phyloP scores from a whole-genome alignment of 2,797 vertebrate species.

The Chromis chromis region DNA sequence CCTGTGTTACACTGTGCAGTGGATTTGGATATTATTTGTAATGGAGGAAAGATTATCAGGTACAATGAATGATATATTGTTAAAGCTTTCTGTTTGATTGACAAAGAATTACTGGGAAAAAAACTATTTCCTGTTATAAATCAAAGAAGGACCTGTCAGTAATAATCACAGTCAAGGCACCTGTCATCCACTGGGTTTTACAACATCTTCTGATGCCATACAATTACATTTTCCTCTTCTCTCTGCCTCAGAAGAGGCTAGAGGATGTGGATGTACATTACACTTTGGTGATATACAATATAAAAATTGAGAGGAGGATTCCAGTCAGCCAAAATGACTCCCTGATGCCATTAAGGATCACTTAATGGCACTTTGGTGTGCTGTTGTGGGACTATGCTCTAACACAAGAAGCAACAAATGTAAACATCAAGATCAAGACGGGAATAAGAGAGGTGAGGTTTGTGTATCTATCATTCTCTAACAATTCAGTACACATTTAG shows the following conservation, averaged over 20 bases:
- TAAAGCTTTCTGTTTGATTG: background rate
- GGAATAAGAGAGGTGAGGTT: background rate
- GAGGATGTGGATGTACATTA: no score
- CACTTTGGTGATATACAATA: no score
- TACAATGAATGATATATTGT: background rate
- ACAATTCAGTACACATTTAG: background rate
- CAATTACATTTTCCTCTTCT: background rate
- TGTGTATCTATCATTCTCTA: background rate
- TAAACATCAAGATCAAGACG: background rate
- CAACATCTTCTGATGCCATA: background rate
- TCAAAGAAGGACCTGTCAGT: background rate
- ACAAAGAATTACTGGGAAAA: background rate
- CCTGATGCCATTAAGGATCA: no score
- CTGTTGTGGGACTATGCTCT: no score
- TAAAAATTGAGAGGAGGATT: background rate
- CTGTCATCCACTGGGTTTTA: background rate
- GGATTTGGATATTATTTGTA: conserved; percentile 14
- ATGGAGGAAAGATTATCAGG: background rate
- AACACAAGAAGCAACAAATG: background rate
- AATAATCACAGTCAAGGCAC: background rate
- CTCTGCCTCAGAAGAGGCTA: background rate
- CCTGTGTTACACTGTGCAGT: conserved; percentile 27
- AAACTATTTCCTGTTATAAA: background rate
- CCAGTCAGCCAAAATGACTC: background rate
- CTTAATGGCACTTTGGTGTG: no score